A percentile compares a stretch with the other conserved stretches of the same genome.
Evolutionary conservation across 2,888 invertebrate species (phyloP).

Genomic region (Melanostoma scalare): DNA sequence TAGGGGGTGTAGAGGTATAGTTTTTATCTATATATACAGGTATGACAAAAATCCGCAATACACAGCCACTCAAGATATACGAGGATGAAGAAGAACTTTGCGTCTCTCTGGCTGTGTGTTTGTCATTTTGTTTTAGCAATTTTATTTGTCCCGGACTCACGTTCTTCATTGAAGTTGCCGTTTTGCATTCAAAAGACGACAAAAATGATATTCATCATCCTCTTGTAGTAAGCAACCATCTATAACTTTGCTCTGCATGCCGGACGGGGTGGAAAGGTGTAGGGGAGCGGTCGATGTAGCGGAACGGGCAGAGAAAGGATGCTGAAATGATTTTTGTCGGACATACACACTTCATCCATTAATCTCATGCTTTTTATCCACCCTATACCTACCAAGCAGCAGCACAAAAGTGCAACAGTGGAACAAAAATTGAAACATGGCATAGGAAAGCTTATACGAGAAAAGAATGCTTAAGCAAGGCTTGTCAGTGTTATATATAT

Average conservation of each 20-base stretch:
- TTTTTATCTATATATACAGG: too few species aligned
- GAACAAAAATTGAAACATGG: conserved; percentile 7
- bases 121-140: conserved; percentile 3
- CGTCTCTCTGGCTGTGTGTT: not conserved
- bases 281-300: not conserved
- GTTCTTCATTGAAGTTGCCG: not conserved
- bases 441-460: not conserved
- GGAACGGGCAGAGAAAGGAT: not conserved
- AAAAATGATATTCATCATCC: conserved; percentile 21
- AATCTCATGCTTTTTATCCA: conserved; percentile 20
- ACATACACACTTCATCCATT: conserved; percentile 46
- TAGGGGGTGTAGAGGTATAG: too few species aligned
- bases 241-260: too few species aligned
- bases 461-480: not conserved
- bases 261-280: too few species aligned
- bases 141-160: conserved; percentile 2
- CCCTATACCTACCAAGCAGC: not conserved
- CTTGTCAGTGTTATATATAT: too few species aligned
- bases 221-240: not conserved
- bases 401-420: not conserved
- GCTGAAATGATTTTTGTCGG: conserved; percentile 39
- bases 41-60: too few species aligned
- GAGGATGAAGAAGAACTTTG: not conserved
- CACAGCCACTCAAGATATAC: conserved; percentile 9
- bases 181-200: conserved; percentile 39